A percentile compares a stretch with the other conserved stretches of the same genome.
phyloP scores from a whole-genome alignment of 2,113 vertebrate species.

The Oryzias curvinotus region DNA sequence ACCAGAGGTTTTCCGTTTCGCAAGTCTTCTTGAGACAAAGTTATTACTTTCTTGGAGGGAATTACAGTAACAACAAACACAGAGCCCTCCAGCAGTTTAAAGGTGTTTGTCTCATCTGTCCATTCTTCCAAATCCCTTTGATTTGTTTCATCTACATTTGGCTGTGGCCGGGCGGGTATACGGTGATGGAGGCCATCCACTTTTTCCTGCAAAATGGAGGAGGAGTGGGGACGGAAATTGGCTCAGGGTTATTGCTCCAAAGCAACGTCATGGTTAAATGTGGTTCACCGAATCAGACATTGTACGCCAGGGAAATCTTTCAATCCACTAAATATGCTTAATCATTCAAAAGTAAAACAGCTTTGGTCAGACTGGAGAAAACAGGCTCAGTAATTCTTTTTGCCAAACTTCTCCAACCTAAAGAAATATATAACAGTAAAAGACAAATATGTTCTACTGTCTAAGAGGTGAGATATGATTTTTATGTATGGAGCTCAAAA shows the following conservation, averaged over 20 bases:
- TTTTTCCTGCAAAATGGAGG: conserved; percentile 27
- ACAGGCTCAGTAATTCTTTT: too few relatives aligned
- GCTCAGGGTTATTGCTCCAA: too few relatives aligned
- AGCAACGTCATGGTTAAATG: too few relatives aligned
- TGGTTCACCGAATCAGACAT: not conserved
- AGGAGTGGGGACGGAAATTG: not conserved
- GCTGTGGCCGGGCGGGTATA: conserved; percentile 28
- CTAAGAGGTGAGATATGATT: too few relatives aligned
- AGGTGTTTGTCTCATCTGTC: conserved; percentile 54
- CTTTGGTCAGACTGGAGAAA: too few relatives aligned
- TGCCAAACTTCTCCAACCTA: too few relatives aligned
- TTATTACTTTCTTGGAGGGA: conserved; percentile 51
- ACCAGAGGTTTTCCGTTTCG: conserved; percentile 31
- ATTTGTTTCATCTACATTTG: conserved; percentile 56
- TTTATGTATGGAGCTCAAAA: too few relatives aligned
- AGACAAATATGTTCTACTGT: too few relatives aligned
- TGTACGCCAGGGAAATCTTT: too few relatives aligned
- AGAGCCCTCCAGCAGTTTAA: conserved; percentile 24
- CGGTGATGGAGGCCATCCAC: conserved; percentile 19
- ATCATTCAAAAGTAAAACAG: too few relatives aligned
- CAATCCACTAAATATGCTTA: too few relatives aligned
- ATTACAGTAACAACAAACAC: conserved; percentile 14
- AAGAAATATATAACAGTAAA: too few relatives aligned
- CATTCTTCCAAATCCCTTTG: conserved; percentile 59
- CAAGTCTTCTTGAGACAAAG: conserved; percentile 55